Conservation (phyloP, 2,113 vertebrate species). For the Pseudorasbora parva region DNA sequence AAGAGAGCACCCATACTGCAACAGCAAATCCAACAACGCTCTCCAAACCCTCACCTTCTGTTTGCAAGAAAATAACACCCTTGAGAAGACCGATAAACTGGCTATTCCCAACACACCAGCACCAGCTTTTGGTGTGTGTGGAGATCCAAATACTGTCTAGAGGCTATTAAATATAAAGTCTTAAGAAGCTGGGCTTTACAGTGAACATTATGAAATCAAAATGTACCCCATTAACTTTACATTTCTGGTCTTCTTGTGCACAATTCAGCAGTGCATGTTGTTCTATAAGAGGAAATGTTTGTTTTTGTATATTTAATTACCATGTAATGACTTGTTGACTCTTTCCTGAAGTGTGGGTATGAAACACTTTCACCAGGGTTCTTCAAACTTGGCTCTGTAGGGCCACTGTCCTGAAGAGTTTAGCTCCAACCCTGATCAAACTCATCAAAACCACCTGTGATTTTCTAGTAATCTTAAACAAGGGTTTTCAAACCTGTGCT, state of each 20-base stretch:
- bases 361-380: neutral
- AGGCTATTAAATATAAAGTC: neutral
- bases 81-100: slow-evolving; percentile 4
- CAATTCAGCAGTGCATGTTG: slow-evolving; percentile 2
- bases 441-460: too few species aligned
- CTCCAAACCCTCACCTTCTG: slow-evolving; percentile 7
- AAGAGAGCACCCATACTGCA: slow-evolving; percentile 38
- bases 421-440: too few species aligned
- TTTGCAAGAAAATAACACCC: slow-evolving; percentile 6
- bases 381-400: too few species aligned
- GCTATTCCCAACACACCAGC: neutral
- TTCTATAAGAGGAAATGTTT: neutral
- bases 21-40: slow-evolving; percentile 9
- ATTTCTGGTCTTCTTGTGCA: neutral
- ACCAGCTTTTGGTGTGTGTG: neutral
- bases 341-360: neutral
- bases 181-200: neutral
- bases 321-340: neutral
- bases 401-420: too few species aligned
- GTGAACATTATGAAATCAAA: neutral
- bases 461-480: too few species aligned
- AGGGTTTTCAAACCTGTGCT: too few species aligned
- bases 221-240: neutral
- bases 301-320: neutral
- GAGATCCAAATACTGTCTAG: neutral